A percentile compares a stretch with the other conserved stretches of the same genome.
These are phyloP conservation scores for Tinamus guttatus DNA, from an alignment of 2,113 vertebrate species.

Conservation along the genomic window DNA sequence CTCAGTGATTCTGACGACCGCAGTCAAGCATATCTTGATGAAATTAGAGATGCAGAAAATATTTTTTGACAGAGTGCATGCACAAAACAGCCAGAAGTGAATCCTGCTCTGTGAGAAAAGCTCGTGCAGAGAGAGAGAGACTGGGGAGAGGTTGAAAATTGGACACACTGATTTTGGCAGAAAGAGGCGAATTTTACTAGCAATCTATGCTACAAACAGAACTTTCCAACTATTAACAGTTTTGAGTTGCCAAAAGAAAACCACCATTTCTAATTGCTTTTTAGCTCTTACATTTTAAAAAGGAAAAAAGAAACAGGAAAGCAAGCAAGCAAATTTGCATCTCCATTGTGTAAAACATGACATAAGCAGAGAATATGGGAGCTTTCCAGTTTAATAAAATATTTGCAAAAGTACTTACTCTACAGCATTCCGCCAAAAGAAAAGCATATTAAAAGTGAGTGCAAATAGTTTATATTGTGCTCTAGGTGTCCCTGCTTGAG, in stretches of 20 bases:
- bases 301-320: not conserved
- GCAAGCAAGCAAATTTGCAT: conserved; percentile 28
- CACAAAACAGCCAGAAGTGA: conserved; percentile 74
- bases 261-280: conserved; percentile 74
- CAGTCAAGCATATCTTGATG: conserved; percentile 78
- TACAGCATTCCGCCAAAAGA: not conserved
- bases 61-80: conserved; percentile 75
- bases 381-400: not conserved
- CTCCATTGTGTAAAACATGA: not conserved
- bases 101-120: conserved; percentile 48
- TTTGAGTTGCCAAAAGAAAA: conserved; percentile 76
- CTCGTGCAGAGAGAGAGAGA: conserved; percentile 57
- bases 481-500: too few relatives aligned
- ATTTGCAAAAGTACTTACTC: not conserved
- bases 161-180: conserved; percentile 79
- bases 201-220: conserved; percentile 72
- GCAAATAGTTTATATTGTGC: not conserved
- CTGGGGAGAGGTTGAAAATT: conserved; percentile 74
- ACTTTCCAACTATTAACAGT: conserved; percentile 78
- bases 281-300: conserved; percentile 15
- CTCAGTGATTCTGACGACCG: conserved; percentile 68
- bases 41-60: conserved; percentile 83
- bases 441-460: not conserved
- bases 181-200: conserved; percentile 80
- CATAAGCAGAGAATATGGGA: not conserved